Percentiles rank a stretch among this genome's conserved stretches.
Conservation (phyloP, 2,113 vertebrate genomes). For the Leucopternis melanops region DNA sequence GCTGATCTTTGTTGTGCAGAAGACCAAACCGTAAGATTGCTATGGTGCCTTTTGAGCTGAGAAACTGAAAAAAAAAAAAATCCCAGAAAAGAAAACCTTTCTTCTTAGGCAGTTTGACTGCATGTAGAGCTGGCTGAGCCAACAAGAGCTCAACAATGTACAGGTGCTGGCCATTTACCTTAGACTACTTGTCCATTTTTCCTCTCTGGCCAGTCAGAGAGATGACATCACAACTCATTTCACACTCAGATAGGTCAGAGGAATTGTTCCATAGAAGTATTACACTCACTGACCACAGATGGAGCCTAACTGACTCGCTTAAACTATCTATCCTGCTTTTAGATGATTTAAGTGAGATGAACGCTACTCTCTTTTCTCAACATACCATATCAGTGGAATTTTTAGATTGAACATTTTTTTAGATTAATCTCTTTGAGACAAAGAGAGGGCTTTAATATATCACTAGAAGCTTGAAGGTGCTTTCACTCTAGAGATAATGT, state of each 20-base stretch:
- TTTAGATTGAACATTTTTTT: not conserved
- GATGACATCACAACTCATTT: not conserved
- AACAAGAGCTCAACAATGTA: not conserved
- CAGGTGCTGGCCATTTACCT: not conserved
- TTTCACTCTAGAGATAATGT: not conserved
- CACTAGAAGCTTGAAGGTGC: not conserved
- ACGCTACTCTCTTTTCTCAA: not conserved
- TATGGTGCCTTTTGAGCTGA: not conserved
- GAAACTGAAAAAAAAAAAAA: not conserved
- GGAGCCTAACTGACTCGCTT: not conserved
- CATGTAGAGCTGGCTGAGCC: not conserved
- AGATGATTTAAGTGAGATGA: not conserved
- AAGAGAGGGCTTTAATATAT: not conserved
- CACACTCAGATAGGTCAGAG: not conserved
- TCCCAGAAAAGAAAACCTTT: not conserved
- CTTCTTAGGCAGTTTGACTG: not conserved
- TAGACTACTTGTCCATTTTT: not conserved
- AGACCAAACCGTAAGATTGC: not conserved
- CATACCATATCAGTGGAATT: not conserved
- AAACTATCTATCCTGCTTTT: not conserved
- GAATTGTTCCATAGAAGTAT: not conserved
- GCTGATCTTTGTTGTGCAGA: not conserved
- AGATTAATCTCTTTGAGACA: not conserved
- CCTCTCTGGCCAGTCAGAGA: not conserved
- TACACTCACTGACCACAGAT: not conserved